A percentile compares a stretch with the other conserved stretches of the same genome.
Evolutionary conservation across 2,113 vertebrate species (phyloP).

Genomic region (Larimichthys crocea): DNA sequence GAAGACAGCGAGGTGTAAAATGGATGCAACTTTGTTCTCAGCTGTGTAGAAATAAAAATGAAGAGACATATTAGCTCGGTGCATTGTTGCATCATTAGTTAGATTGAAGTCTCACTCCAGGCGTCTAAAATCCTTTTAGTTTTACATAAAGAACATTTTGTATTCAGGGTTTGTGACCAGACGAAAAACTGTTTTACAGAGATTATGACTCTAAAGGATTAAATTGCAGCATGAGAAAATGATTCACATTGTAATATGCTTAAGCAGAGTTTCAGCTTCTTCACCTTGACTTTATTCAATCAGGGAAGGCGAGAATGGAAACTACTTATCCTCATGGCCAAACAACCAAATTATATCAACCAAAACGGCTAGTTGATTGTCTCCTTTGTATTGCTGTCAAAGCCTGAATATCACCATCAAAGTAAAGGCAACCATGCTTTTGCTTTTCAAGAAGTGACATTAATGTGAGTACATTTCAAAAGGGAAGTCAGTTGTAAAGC

Average conservation of each 20-base stretch:
- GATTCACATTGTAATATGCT: neutral
- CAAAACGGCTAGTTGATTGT: neutral
- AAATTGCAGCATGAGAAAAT: constrained; percentile 19
- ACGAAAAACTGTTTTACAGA: neutral
- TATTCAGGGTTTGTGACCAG: constrained; percentile 4
- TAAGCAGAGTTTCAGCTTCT: constrained; percentile 1
- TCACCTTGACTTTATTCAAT: constrained; percentile 32
- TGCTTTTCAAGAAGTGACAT: neutral
- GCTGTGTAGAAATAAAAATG: neutral
- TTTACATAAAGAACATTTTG: neutral
- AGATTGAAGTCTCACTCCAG: neutral
- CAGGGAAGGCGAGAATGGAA: neutral
- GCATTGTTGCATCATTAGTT: neutral
- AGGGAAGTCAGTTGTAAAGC: neutral
- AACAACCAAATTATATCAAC: neutral
- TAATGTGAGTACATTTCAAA: neutral
- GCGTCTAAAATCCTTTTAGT: neutral
- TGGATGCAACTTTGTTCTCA: neutral
- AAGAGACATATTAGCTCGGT: neutral
- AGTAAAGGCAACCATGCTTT: neutral
- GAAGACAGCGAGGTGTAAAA: neutral
- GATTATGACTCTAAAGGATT: constrained; percentile 17
- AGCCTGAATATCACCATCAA: neutral
- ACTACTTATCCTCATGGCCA: constrained; percentile 10
- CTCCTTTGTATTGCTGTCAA: neutral